Conservation (phyloP, 2,113 vertebrate species). For the Pithys albifrons region DNA sequence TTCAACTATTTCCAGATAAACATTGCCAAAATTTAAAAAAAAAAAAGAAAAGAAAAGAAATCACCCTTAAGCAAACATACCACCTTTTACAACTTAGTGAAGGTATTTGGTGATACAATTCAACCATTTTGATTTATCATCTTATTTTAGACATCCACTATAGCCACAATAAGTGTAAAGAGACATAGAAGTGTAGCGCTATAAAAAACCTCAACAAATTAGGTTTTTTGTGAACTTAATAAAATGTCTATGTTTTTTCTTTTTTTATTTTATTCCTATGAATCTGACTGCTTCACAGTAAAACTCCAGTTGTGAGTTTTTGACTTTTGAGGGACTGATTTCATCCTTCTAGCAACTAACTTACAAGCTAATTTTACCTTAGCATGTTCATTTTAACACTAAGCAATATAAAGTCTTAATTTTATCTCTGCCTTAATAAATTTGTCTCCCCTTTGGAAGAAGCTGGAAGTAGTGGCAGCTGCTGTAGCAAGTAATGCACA, state of each 20-base stretch:
- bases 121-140: neutral
- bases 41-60: neutral
- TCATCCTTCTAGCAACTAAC: neutral
- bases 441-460: neutral
- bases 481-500: neutral
- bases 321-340: neutral
- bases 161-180: neutral
- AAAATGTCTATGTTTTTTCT: neutral
- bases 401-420: neutral
- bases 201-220: neutral
- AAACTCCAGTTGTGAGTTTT: neutral
- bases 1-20: neutral
- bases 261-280: neutral
- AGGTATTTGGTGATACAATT: neutral
- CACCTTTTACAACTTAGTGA: neutral
- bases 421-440: neutral
- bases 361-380: neutral
- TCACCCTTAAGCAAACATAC: neutral
- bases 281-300: neutral
- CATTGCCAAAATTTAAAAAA: neutral
- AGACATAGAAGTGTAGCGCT: neutral
- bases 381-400: neutral
- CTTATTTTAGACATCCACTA: neutral
- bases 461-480: neutral
- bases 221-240: neutral